Evolutionary conservation across 2,797 vertebrate genomes (phyloP).

Genomic region (Balearica regulorum): DNA sequence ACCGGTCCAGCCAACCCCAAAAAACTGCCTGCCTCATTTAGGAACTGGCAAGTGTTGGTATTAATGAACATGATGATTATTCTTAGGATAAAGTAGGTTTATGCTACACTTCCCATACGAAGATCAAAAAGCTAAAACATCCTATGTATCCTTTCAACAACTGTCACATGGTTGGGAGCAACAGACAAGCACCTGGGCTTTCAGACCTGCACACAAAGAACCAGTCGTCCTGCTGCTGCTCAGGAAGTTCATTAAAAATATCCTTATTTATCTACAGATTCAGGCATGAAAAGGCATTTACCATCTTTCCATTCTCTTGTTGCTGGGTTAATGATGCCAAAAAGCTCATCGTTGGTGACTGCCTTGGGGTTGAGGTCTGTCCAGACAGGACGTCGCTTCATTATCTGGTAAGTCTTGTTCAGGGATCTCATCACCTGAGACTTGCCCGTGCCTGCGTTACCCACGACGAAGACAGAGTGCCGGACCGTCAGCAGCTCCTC

Average conservation of each 20-base stretch:
- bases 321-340: slow-evolving; percentile 92
- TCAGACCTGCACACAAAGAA: not conserved
- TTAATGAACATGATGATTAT: not conserved
- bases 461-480: slow-evolving; percentile 94
- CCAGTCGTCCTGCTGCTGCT: not conserved
- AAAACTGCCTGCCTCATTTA: not conserved
- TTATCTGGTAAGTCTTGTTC: slow-evolving; percentile 88
- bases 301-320: slow-evolving; percentile 92
- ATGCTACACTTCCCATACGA: not conserved
- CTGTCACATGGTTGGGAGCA: not conserved
- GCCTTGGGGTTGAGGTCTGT: slow-evolving; percentile 95
- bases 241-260: not conserved
- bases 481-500: slow-evolving; percentile 90
- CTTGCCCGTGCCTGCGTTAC: slow-evolving; percentile 89
- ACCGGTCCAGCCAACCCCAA: not conserved
- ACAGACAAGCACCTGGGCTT: not conserved
- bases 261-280: not conserved
- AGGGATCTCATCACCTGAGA: slow-evolving; percentile 92
- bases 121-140: not conserved
- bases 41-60: not conserved
- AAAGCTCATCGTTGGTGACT: slow-evolving; percentile 94
- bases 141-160: not conserved
- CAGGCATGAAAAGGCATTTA: slow-evolving; percentile 24
- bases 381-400: slow-evolving; percentile 87
- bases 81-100: not conserved